Evolutionary conservation across 1,140 invertebrate genomes (phyloP).

Genomic region (Heliothis subflexa): DNA sequence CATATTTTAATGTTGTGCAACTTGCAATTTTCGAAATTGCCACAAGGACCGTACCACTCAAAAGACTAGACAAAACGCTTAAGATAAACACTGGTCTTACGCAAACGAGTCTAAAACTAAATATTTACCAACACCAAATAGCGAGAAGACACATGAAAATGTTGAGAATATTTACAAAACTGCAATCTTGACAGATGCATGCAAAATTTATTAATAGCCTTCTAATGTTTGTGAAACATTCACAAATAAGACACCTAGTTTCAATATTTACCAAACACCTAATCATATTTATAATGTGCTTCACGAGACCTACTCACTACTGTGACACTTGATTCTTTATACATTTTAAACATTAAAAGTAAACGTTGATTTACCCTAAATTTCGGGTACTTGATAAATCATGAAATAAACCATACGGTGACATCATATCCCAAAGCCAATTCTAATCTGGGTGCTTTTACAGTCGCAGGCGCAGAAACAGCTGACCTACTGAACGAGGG

Average conservation of each 20-base stretch:
- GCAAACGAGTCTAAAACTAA: background rate
- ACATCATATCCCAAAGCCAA: slow-evolving; percentile 30
- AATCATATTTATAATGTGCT: slow-evolving; percentile 3
- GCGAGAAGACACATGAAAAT: background rate
- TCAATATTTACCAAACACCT: slow-evolving; percentile 4
- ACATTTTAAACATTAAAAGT: background rate
- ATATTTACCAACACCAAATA: background rate
- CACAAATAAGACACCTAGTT: background rate
- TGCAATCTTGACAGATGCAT: background rate
- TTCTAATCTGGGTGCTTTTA: slow-evolving; percentile 21
- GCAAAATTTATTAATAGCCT: slow-evolving; percentile 14
- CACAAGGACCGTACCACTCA: background rate
- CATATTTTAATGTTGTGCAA: background rate
- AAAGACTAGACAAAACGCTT: background rate
- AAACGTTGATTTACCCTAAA: slow-evolving; percentile 19
- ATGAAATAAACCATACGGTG: slow-evolving; percentile 18
- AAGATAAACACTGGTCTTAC: no score
- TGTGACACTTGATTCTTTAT: background rate
- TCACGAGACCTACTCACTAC: background rate
- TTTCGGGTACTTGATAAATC: background rate
- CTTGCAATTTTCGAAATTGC: background rate
- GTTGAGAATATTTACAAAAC: background rate
- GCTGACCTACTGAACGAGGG: slow-evolving; percentile 24
- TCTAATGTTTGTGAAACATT: slow-evolving; percentile 1
- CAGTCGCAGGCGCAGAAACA: slow-evolving; percentile 3